Evolutionary conservation across 2,797 vertebrate species (phyloP), one percentile per base, ranked within the genome.

Genomic region (Anguilla marmorata): DNA sequence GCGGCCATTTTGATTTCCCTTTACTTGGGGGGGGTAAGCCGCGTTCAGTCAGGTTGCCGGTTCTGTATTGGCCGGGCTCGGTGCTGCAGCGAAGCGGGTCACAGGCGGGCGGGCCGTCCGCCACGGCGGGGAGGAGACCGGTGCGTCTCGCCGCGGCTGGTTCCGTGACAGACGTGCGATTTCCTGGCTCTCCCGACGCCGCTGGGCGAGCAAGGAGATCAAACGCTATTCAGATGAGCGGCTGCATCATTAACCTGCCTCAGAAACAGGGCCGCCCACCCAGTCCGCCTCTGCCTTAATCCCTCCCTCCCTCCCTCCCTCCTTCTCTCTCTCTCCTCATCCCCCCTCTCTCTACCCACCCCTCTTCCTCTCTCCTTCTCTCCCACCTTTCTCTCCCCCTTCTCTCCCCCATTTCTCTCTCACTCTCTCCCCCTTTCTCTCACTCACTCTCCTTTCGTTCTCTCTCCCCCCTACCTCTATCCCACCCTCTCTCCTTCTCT

Each of bases 171-270:
- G 19, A 66, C 19, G 33, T 19, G 9, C 45, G 19, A 33, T 37
- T 85, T 41, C 8, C 33, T 85, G 19, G 7, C 58, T 85, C 58
- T 37, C 54, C 30, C 16, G 16, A 16, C 30, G 21, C 84, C 27
- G 16, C 56, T 24, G 84, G n/a, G n/a, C 0, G 21, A 41, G 37
- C 37, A 3, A 60, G 19, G 37, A 52, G 33, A 85, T 85, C 84
- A 85, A 85, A 85, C 37, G n/a, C 30, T 63, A 85, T 85, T 63
- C 60, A 85, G 66, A 85, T 66, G 84, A 85, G 54, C 9, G 33
- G 14, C 56, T 85, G 84, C 58, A 63, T 85, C 66, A 63, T 85
- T 66, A 85, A 85, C 19, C 16, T 5, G 12, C 37, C 37, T 0
- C 37, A 3, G 41, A 21, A 50, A 45, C 79, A n/a, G 79, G 11